phyloP scores from a whole-genome alignment of 2,888 invertebrate species.

The Mylabris sibirica region DNA sequence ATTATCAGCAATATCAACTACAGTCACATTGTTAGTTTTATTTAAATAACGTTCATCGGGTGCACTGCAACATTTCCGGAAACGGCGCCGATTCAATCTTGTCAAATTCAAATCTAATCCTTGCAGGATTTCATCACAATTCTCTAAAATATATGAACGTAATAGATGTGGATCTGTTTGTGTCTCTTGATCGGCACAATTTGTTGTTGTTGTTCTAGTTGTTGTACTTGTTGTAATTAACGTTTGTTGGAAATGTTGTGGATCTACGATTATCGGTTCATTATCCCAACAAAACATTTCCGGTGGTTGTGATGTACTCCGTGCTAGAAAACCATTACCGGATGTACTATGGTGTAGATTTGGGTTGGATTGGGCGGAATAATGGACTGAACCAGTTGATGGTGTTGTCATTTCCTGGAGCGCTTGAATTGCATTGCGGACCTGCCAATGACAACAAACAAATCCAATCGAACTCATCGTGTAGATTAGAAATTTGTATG shows the following conservation, averaged over 20 bases:
- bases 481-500: too few relatives aligned
- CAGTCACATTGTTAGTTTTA: slow-evolving; percentile 19
- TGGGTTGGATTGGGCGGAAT: slow-evolving; percentile 84
- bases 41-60: slow-evolving; percentile 27
- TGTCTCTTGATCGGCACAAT: slow-evolving; percentile 58
- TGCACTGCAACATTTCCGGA: slow-evolving; percentile 20
- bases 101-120: slow-evolving; percentile 75
- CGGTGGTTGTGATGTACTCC: slow-evolving; percentile 85
- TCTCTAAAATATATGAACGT: slow-evolving; percentile 73
- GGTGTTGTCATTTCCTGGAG: slow-evolving; percentile 82
- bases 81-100: not conserved
- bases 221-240: slow-evolving; percentile 5
- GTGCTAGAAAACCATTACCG: slow-evolving; percentile 68
- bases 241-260: slow-evolving; percentile 9
- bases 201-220: slow-evolving; percentile 16
- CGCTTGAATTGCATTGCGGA: slow-evolving; percentile 83
- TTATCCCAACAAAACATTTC: slow-evolving; percentile 83
- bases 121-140: slow-evolving; percentile 76
- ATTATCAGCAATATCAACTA: slow-evolving; percentile 37
- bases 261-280: not conserved
- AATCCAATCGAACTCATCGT: too few relatives aligned
- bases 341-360: slow-evolving; percentile 61
- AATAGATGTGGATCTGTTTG: slow-evolving; percentile 70
- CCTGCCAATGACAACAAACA: slow-evolving; percentile 55
- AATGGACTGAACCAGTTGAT: slow-evolving; percentile 59